Base-by-base conservation (phyloP, 2,888 invertebrate species). In the Drosophila macrothrix region DNA sequence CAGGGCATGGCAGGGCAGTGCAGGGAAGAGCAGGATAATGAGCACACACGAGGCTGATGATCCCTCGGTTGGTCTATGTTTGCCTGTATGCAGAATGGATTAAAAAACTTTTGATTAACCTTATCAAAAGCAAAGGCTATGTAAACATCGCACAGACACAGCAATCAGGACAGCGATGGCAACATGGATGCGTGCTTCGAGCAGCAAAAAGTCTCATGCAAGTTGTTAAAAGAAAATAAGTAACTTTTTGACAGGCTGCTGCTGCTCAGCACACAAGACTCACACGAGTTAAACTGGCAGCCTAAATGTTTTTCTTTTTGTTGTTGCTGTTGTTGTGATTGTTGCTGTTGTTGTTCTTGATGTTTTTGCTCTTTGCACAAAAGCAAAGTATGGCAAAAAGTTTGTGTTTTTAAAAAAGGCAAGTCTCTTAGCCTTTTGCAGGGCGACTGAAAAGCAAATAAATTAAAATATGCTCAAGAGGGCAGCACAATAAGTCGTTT, bases 21-120 rank as follows among this genome's bases (percentile, higher is more conserved):
- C n/a, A 12, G 53, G 35, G 31, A 16, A 54, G 5, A 6, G 25
- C 66, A 65, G 80, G 82, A 83, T 88, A 90, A 90, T 91, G 90
- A 90, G 88, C 86, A 86, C 83, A 81, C 85, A 80, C 67, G 69
- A 76, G 78, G 80, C 78, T 76, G 81, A 78, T 85, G 82, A 83
- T 83, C 78, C 71, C 73, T 66, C 60, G 61, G 69, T 54, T 76
- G 73, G 77, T 78, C 78, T 84, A 76, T 84, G 83, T 81, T 74
- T 84, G 82, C 76, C 65, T 87, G 86, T 86, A 83, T 88, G 83
- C 88, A 82, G 88, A 90, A 91, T 91, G 91, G 90, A 91, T 91
- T 90, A 91, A 91, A 91, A 91, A 82, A 86, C 90, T 91, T 91
- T 91, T 91, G 91, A 91, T 91, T 91, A 91, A 91, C 91, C 90